Conservation (phyloP, 2,113 vertebrate species). For the Barnardius zonarius region DNA sequence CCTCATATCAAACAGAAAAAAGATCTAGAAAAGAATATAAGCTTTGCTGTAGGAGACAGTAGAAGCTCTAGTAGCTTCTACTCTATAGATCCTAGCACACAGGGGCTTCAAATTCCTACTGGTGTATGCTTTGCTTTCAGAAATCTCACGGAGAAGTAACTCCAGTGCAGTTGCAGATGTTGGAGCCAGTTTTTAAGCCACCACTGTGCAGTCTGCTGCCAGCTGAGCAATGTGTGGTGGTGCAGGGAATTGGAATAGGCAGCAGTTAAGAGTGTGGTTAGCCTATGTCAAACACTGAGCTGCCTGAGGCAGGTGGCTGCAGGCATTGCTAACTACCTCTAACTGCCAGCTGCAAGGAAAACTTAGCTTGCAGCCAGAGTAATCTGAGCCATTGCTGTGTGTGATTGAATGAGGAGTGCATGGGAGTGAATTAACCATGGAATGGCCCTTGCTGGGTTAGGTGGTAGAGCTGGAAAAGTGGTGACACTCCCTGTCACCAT, state of each 20-base stretch:
- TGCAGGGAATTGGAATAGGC: accelerated
- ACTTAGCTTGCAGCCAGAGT: neutral
- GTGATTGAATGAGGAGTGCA: neutral
- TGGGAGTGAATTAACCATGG: neutral
- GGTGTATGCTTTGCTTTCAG: neutral
- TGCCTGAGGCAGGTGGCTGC: neutral
- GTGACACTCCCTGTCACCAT: accelerated
- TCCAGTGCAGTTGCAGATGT: neutral
- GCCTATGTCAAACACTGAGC: neutral
- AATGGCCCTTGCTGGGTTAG: neutral
- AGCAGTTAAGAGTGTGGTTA: neutral
- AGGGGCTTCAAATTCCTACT: neutral
- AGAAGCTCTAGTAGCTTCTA: neutral
- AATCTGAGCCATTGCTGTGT: neutral
- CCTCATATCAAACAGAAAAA: neutral
- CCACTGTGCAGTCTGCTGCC: neutral
- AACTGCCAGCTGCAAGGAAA: neutral
- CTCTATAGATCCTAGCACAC: neutral
- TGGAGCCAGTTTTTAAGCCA: neutral
- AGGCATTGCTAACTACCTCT: neutral
- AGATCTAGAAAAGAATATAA: neutral
- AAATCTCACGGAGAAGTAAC: neutral
- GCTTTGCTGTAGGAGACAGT: neutral
- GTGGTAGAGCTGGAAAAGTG: neutral
- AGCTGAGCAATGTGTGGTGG: neutral